Percentiles rank a stretch among this genome's conserved stretches.
phyloP scores from a whole-genome alignment of 2,888 invertebrate genomes.

The Steinernema carpocapsae region DNA sequence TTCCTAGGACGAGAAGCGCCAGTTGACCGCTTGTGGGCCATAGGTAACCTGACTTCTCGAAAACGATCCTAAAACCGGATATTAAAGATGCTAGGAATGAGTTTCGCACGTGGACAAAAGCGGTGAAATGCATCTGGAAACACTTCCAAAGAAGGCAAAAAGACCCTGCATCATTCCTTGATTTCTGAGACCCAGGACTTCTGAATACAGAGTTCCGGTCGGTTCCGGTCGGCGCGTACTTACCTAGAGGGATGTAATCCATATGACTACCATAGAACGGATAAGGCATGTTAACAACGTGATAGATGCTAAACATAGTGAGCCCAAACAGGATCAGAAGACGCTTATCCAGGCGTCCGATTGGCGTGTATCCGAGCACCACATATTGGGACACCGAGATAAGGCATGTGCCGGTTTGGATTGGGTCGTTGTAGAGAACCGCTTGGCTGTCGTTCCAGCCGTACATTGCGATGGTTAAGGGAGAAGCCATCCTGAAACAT shows the following conservation, averaged over 20 bases:
- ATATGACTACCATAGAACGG: constrained; percentile 51
- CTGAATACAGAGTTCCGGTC: constrained; percentile 48
- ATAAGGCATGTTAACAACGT: constrained; percentile 51
- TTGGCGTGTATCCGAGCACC: constrained; percentile 46
- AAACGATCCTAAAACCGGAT: constrained; percentile 44
- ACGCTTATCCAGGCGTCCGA: constrained; percentile 50
- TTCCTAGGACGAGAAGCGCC: constrained; percentile 42
- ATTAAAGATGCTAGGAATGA: neutral
- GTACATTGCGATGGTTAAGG: constrained; percentile 49
- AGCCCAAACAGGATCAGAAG: constrained; percentile 50
- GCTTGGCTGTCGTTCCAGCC: constrained; percentile 52
- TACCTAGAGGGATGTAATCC: constrained; percentile 46
- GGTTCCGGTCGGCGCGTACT: constrained; percentile 49
- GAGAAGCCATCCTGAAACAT: constrained; percentile 45
- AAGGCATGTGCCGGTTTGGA: constrained; percentile 48
- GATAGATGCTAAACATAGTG: constrained; percentile 47
- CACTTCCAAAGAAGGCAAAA: constrained; percentile 50
- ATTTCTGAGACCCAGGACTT: constrained; percentile 52
- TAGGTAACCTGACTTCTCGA: constrained; percentile 52
- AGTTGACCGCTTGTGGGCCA: constrained; percentile 48
- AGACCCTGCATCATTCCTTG: constrained; percentile 57
- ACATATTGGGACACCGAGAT: constrained; percentile 50
- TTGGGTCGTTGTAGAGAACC: constrained; percentile 50
- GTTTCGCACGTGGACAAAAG: constrained; percentile 48
- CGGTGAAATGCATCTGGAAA: constrained; percentile 50